Base-by-base conservation (phyloP, 2,888 invertebrate genomes). In the Limenitis camilla region DNA sequence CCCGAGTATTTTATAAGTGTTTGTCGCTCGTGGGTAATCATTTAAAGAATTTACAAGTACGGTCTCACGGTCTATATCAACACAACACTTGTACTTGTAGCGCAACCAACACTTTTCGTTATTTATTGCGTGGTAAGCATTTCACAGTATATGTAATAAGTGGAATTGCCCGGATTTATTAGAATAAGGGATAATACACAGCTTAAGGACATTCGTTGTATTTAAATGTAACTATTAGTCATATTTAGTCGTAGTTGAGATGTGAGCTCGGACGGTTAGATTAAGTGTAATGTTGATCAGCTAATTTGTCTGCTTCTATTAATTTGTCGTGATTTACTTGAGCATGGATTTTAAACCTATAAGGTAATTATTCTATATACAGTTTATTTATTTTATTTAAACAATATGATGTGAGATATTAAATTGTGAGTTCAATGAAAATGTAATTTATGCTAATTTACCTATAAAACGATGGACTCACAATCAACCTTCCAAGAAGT, bases 31-130 rank as follows among this genome's bases (percentile, higher is more conserved):
- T 29, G 9, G 19, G 10, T 45, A 9, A 45, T 45, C 35, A 29
- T 45, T 36, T 35, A 11, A 8, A 11, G 36, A 38, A 45, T 38
- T 45, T 38, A 45, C 30, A 28, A 6, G 4, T 11, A n/a, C 38
- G 36, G 36, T 45, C 45, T 36, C 38, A 45, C 45, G 45, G 45
- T 43, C 43, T 7, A 43, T 11, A 38, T 45, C 29, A 36, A 29
- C 29, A 19, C 45, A 2, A 36, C 45, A 45, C 45, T 45, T 45
- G 45, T 45, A 36, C 11, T 11, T 29, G 45, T 29, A 35, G 36
- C 36, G 35, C 36, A 36, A 29, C 29, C 36, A 29, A 29, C 28
- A 30, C 35, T 45, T 45, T 45, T 9, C 29, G 29, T 38, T 36
- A 45, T 45, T 45, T 45, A 45, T 45, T 38, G n/a, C 36, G 10